Conservation (phyloP, 2,113 vertebrate species). For the Eurypyga helias region DNA sequence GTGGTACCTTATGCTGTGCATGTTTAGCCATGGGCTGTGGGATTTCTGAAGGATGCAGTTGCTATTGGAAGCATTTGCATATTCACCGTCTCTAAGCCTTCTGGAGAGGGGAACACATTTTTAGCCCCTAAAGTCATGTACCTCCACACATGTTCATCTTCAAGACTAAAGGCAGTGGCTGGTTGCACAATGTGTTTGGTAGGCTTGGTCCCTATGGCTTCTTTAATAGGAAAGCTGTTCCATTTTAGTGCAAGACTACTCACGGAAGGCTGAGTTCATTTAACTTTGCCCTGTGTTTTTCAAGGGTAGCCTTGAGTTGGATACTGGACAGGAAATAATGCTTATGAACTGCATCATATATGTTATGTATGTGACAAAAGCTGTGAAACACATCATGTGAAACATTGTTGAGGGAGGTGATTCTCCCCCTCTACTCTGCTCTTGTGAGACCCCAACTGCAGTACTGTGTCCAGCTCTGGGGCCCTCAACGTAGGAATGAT, state of each 20-base stretch:
- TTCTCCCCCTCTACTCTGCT: too few relatives aligned
- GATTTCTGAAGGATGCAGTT: background rate
- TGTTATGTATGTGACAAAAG: background rate
- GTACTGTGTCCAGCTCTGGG: too few relatives aligned
- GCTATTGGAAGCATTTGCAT: background rate
- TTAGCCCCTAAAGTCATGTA: background rate
- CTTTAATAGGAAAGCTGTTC: background rate
- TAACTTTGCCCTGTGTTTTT: background rate
- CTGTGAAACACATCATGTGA: background rate
- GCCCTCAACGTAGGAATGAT: too few relatives aligned
- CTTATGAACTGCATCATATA: background rate
- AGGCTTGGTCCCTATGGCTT: background rate
- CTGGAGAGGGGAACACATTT: background rate
- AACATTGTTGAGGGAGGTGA: background rate
- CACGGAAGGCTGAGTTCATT: background rate
- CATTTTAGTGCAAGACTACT: background rate
- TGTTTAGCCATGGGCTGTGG: background rate
- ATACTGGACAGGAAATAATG: background rate
- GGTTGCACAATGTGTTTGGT: rapidly evolving
- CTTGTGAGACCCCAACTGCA: too few relatives aligned
- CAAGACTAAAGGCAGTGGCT: background rate
- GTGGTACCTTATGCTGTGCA: rapidly evolving
- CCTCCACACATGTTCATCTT: background rate
- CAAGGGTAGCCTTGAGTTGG: background rate
- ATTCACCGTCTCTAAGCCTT: background rate